Conservation (phyloP, 2,113 vertebrate species). For the Nesoenas mayeri region DNA sequence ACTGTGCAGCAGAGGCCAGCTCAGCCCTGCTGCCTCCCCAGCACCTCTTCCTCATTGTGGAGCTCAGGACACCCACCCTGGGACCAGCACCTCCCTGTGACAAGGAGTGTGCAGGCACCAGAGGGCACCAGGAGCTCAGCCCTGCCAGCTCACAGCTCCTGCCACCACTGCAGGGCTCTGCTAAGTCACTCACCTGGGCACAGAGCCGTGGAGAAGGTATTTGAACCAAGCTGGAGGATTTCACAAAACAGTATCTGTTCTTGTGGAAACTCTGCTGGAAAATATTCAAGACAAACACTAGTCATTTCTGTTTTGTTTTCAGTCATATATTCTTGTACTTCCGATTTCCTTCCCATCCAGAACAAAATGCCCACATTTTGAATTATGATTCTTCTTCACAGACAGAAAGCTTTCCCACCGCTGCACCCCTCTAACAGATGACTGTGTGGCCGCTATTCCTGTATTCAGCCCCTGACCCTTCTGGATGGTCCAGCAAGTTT, state of each 20-base stretch:
- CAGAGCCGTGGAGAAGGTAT: neutral
- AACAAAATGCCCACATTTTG: neutral
- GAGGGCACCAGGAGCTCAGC: neutral
- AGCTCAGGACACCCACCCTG: neutral
- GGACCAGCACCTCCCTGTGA: accelerated
- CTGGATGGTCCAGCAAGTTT: neutral
- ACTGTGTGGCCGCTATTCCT: accelerated
- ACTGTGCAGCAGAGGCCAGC: neutral
- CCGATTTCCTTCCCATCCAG: neutral
- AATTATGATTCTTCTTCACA: neutral
- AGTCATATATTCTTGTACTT: neutral
- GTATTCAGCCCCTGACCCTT: neutral
- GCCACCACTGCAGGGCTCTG: neutral
- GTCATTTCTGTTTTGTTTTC: neutral
- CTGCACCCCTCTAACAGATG: neutral
- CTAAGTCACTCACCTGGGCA: neutral
- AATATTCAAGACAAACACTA: neutral
- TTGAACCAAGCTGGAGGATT: neutral
- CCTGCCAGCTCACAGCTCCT: neutral
- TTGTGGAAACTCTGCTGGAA: neutral
- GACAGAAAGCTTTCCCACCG: neutral
- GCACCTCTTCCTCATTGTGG: neutral
- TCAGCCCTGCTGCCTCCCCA: neutral
- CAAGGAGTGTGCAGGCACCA: neutral
- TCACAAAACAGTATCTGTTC: neutral